Base-by-base conservation (phyloP, 1,140 invertebrate species). In the Coenobita brevimanus region DNA sequence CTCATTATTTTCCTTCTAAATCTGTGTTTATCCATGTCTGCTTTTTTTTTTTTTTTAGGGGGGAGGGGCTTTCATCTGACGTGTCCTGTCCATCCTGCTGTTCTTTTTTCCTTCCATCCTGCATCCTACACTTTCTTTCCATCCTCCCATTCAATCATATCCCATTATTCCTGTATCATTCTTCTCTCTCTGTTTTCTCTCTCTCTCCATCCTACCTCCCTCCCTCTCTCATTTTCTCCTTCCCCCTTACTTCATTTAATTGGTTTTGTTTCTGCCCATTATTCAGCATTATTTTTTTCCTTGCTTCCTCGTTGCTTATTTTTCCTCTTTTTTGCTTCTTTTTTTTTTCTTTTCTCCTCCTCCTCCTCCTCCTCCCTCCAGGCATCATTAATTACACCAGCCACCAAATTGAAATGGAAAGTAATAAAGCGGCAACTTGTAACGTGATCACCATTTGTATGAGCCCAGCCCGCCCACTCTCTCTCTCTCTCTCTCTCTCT, bases 391-490 rank as follows among this genome's bases (percentile, higher is more conserved):
- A 81, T 87, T 81, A 73, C 85, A 80, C 64, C 62, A 41, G 73
- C 84, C 54, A 36, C 85, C 38, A 87, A 81, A 87, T 57, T 81
- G 85, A 87, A 87, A 87, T 87, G 41, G 67, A 87, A 87, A 87
- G 67, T 73, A 71, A 80, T 73, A 87, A 85, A 87, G 69, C 76
- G 41, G 13, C n/a, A 80, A 87, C 64, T 79, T 54, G 76, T 73
- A 87, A 87, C 85, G 85, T 87, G 85, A 87, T 87, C 85, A 43
- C 62, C 85, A 87, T 87, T 87, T 80, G 85, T 73, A 81, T 87
- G 85, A 80, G 62, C n/a, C n/a, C n/a, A 1, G 27, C n/a, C 15
- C n/a, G 17, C 15, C 15, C 27, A 4, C 36, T 3, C 36, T 27
- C 36, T 15, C 67, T 50, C 17, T 50, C 17, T 50, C 46, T 50